phyloP scores from a whole-genome alignment of 2,113 vertebrate species.

The Urocolius indicus region DNA sequence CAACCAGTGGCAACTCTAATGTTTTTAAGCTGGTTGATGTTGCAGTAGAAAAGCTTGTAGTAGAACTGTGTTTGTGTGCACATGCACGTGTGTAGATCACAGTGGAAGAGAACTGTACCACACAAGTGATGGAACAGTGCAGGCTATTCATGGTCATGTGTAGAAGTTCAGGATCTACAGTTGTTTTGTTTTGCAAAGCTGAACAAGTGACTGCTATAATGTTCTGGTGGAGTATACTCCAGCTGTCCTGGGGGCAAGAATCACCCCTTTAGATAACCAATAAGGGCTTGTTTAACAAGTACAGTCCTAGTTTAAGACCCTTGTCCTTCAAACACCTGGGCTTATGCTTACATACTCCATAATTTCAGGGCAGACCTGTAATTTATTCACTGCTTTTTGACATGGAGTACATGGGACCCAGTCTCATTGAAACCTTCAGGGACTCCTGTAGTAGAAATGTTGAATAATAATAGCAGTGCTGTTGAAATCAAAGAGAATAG shows the following conservation, averaged over 20 bases:
- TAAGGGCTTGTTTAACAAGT: neutral
- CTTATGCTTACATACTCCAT: neutral
- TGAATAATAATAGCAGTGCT: neutral
- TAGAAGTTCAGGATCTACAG: neutral
- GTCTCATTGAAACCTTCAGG: neutral
- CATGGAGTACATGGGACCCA: neutral
- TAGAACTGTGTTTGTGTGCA: rapidly evolving
- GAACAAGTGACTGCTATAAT: neutral
- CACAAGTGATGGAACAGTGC: neutral
- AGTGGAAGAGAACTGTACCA: neutral
- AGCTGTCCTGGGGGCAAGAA: rapidly evolving
- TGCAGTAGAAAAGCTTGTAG: neutral
- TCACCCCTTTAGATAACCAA: neutral
- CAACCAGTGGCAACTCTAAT: neutral
- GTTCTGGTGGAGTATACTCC: neutral
- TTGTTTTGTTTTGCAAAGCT: neutral
- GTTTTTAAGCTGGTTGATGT: neutral
- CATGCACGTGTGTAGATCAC: rapidly evolving
- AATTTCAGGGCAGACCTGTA: neutral
- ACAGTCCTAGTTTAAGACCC: neutral
- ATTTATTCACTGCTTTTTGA: neutral
- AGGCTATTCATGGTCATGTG: neutral
- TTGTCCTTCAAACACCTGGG: neutral
- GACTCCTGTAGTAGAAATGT: neutral
- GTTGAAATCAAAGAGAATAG: neutral